Evolutionary conservation across 2,113 vertebrate genomes (phyloP).

Genomic region (Oreochromis aureus): DNA sequence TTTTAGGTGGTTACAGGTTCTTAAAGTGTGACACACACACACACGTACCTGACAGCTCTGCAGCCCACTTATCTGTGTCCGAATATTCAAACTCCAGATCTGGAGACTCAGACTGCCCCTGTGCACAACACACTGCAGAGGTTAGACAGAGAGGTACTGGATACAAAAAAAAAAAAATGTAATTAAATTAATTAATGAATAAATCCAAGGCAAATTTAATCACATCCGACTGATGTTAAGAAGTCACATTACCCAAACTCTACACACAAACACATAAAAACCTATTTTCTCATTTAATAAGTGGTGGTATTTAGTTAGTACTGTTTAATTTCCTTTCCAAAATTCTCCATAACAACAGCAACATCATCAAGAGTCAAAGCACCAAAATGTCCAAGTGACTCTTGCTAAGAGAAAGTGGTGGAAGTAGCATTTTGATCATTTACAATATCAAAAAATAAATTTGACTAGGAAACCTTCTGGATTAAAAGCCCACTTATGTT

Average conservation of each 20-base stretch:
- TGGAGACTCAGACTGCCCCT: conserved; percentile 91
- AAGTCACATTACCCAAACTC: not conserved
- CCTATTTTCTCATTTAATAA: not conserved
- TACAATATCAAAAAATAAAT: not conserved
- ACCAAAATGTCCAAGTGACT: not conserved
- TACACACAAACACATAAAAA: not conserved
- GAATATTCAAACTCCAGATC: conserved; percentile 97
- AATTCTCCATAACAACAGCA: not conserved
- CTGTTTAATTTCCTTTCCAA: not conserved
- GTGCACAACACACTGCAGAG: not conserved
- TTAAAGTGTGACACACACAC: not conserved
- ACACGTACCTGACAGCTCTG: conserved; percentile 87
- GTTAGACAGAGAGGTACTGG: not conserved
- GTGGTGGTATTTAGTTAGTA: not conserved
- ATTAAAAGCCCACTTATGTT: not conserved
- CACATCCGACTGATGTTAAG: not conserved
- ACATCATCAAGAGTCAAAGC: not conserved
- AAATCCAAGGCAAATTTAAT: not conserved
- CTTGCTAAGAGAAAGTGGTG: not conserved
- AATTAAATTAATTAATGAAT: not conserved
- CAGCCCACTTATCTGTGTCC: conserved; percentile 90
- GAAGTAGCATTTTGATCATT: not conserved
- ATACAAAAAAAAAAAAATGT: not conserved
- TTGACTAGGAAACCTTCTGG: not conserved
- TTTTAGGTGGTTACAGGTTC: not conserved